Evolutionary conservation across 2,888 invertebrate species (phyloP), one percentile per base, ranked within the genome.

Genomic region (Blastobasis adustella): DNA sequence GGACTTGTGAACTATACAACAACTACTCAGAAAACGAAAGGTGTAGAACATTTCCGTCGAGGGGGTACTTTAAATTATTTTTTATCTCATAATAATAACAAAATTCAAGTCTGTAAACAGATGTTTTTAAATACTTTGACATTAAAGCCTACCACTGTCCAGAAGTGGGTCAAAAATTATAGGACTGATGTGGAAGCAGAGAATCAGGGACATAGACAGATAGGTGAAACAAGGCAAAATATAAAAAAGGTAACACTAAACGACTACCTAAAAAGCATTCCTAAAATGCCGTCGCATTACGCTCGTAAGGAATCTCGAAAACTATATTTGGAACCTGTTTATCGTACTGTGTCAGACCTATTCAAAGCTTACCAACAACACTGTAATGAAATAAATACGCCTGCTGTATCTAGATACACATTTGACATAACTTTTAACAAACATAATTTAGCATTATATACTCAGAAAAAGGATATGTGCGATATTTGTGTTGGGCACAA

Each of bases 211-310:
- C n/a, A n/a, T n/a, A n/a, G n/a, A n/a, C n/a, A n/a, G n/a, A n/a
- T n/a, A n/a, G n/a, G n/a, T n/a, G n/a, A n/a, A n/a, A n/a, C n/a
- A n/a, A n/a, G n/a, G n/a, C n/a, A n/a, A n/a, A n/a, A n/a, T n/a
- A n/a, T n/a, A n/a, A 4, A 6, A 42, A 42, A 42, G n/a, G 8
- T n/a, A 42, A 42, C 42, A 5, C n/a, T 42, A 45, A 23, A 47
- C 44, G 44, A 51, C 8, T 58, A 56, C 55, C 53, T 61, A 6
- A 45, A 58, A 23, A 51, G 51, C 36, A 51, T 61, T 10, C 60
- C 61, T 0, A 66, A 66, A 47, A 46, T 63, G 42, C 60, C 65
- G 6, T 65, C 60, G 1, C 64, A 61, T 52, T 64, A 62, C 44
- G 55, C 56, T n/a, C 44, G 54, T 9, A 49, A 58, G 51, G 49